A percentile compares a stretch with the other conserved stretches of the same genome.
phyloP scores from a whole-genome alignment of 2,113 vertebrate species.

The Scatophagus argus region DNA sequence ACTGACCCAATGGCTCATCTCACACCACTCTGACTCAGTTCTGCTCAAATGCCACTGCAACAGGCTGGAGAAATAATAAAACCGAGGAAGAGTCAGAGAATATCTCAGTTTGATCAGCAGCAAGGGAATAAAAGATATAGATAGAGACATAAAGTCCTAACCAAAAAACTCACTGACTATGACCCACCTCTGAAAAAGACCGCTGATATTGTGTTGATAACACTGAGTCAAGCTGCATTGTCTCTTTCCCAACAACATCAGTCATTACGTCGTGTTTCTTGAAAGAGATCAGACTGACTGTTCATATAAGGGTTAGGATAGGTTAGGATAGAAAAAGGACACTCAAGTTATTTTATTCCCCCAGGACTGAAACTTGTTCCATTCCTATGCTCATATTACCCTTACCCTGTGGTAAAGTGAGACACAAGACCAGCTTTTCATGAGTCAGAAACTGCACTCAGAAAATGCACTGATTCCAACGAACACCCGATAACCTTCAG shows the following conservation, averaged over 20 bases:
- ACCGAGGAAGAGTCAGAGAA: background rate
- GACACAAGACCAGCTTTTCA: background rate
- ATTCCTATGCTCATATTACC: slow-evolving; percentile 7
- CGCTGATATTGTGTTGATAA: background rate
- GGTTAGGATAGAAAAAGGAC: no score
- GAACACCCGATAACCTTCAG: background rate
- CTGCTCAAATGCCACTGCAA: background rate
- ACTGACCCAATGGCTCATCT: background rate
- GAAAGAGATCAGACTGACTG: background rate
- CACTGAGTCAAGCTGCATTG: background rate
- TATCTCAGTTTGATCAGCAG: background rate
- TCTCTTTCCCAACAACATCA: background rate
- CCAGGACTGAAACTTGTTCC: background rate
- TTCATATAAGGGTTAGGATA: no score
- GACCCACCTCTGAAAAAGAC: background rate
- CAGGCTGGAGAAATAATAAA: background rate
- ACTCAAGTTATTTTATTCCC: background rate
- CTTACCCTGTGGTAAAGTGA: slow-evolving; percentile 9
- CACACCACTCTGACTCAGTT: background rate
- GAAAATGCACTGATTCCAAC: background rate
- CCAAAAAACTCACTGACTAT: background rate
- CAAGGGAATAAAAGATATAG: background rate
- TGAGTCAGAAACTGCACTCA: background rate
- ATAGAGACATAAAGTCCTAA: background rate
- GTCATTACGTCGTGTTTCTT: background rate